Conservation (phyloP, 2,797 vertebrate species). For the Pitangus sulphuratus region DNA sequence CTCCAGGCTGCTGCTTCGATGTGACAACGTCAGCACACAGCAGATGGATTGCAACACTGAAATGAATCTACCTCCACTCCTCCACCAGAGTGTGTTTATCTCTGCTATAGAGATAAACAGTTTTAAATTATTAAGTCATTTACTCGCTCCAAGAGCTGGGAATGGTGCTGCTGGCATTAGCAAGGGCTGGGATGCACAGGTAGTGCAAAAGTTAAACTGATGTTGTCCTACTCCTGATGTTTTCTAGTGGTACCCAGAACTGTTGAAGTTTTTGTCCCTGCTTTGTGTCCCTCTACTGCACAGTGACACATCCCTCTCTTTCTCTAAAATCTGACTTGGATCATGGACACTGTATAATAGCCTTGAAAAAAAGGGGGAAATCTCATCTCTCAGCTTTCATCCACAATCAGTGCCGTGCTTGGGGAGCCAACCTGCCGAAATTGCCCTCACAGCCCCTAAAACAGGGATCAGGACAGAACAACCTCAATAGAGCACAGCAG, state of each 20-base stretch:
- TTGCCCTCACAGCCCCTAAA: rapidly evolving
- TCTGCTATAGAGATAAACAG: neutral
- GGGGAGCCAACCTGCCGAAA: neutral
- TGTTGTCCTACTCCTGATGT: neutral
- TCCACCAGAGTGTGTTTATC: neutral
- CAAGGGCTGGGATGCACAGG: neutral
- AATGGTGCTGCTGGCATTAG: neutral
- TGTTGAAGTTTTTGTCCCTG: neutral
- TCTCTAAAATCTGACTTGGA: neutral
- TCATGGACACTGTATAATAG: neutral
- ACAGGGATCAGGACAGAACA: neutral
- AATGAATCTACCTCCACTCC: neutral
- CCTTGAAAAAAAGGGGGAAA: neutral
- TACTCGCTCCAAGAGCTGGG: neutral
- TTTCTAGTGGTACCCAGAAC: neutral
- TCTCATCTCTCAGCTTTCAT: neutral
- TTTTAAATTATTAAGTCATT: neutral
- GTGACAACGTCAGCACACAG: neutral
- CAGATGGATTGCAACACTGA: neutral
- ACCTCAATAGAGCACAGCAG: rapidly evolving
- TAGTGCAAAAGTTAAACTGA: neutral
- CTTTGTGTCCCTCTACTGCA: neutral
- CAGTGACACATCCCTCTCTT: neutral
- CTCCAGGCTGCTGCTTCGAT: neutral
- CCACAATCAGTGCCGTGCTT: neutral